Base-by-base conservation (phyloP, 2,888 invertebrate genomes). In the Drosophila picticornis region DNA sequence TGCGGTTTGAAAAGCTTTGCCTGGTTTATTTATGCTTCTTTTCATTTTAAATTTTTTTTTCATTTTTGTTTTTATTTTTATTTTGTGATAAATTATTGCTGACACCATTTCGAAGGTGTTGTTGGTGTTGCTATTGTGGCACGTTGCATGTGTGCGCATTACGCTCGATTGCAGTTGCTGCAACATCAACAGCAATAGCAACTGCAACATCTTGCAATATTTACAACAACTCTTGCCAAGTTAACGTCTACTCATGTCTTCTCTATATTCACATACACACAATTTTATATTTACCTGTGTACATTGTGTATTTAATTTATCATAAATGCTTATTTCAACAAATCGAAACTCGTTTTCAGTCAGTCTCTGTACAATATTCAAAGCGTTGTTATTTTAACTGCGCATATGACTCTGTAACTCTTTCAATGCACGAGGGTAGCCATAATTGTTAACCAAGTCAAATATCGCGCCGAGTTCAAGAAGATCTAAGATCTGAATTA, bases 91-190 rank as follows among this genome's bases (percentile, higher is more conserved):
- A 78, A 77, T 79, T 79, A 80, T 80, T 83, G 81, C 87, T 88
- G 84, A 84, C 84, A 84, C 82, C 84, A 75, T 83, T 84, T 84
- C 77, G 64, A 68, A 72, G 75, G 75, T 83, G 80, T 60, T 75
- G 64, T 50, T 57, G 40, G n/a, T 74, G 80, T 57, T 66, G 80
- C 62, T 76, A 80, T 58, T 65, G 77, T 61, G 77, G 73, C 74
- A 74, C 69, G 73, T 83, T 77, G 88, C 85, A 86, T 88, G 87
- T 80, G 85, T 73, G 83, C 79, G 85, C 90, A 82, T 81, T 83
- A 88, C 75, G 90, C 81, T 76, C 74, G 76, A 90, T 90, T 90
- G 90, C 85, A 71, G 85, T 83, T 80, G 79, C 79, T 63, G 79
- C 81, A 80, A 80, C 79, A 46, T 46, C 46, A 25, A 46, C 46